Conservation (phyloP, 2,797 vertebrate species). For the Poeciliopsis turneri region DNA sequence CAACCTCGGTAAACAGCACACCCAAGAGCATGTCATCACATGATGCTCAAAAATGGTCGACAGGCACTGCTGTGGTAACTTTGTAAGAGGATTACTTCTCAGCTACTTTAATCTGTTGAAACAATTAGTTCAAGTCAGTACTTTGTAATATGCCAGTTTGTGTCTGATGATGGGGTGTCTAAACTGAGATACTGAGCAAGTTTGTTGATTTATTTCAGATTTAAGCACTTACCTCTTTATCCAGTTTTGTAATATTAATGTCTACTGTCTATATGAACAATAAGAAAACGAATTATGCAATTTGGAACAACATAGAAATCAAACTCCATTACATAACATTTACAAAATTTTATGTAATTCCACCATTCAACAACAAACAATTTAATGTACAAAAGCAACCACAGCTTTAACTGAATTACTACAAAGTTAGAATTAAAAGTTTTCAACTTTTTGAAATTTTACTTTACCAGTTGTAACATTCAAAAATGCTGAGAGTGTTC, state of each 20-base stretch:
- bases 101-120: slow-evolving; percentile 80
- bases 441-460: not conserved
- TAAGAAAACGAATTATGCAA: not conserved
- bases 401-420: not conserved
- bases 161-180: not conserved
- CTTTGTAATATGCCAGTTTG: slow-evolving; percentile 14
- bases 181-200: not conserved
- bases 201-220: not conserved
- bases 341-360: not conserved
- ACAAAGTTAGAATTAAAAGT: not conserved
- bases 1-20: slow-evolving; percentile 48
- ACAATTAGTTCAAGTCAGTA: slow-evolving; percentile 39
- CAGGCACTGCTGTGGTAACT: slow-evolving; percentile 56
- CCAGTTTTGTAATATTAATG: slow-evolving; percentile 10
- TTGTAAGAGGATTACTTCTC: slow-evolving; percentile 77
- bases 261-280: not conserved
- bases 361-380: not conserved
- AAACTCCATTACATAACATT: not conserved
- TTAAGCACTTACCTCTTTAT: slow-evolving; percentile 3
- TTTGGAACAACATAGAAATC: not conserved
- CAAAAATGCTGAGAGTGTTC: slow-evolving; percentile 21
- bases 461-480: slow-evolving; percentile 18
- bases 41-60: slow-evolving; percentile 52
- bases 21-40: slow-evolving; percentile 62
- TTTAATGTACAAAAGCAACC: not conserved